A percentile compares a stretch with the other conserved stretches of the same genome.
phyloP scores from a whole-genome alignment of 2,113 vertebrate genomes.

The Dromaius novaehollandiae region DNA sequence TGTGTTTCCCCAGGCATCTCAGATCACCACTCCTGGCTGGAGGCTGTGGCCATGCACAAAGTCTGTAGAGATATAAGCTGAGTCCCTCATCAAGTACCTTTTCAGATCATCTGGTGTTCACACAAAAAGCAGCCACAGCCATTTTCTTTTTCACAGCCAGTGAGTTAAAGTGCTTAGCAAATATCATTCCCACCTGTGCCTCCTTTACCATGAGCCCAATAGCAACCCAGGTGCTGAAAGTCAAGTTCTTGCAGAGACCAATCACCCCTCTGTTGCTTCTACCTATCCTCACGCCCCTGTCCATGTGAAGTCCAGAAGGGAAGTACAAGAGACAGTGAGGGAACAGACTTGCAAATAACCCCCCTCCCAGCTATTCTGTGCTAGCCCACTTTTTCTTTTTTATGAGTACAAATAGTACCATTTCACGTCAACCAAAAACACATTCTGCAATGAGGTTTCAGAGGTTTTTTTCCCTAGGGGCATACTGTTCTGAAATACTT shows the following conservation, averaged over 20 bases:
- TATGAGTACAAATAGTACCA: too few relatives aligned
- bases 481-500: background rate
- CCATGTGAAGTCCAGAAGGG: background rate
- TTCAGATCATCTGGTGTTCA: background rate
- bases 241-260: background rate
- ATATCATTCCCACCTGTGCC: background rate
- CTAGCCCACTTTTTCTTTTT: background rate
- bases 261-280: background rate
- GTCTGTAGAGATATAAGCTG: background rate
- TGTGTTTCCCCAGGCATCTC: background rate
- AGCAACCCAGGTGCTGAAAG: background rate
- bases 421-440: background rate
- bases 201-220: background rate
- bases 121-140: background rate
- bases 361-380: background rate
- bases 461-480: background rate
- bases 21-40: fast-evolving
- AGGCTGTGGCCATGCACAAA: background rate
- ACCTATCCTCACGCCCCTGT: fast-evolving
- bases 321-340: background rate
- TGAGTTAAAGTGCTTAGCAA: background rate
- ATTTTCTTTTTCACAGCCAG: background rate
- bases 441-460: fast-evolving
- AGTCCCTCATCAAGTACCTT: background rate
- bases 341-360: background rate